Base-by-base conservation (phyloP, 2,888 invertebrate species). In the Phlogophora meticulosa region DNA sequence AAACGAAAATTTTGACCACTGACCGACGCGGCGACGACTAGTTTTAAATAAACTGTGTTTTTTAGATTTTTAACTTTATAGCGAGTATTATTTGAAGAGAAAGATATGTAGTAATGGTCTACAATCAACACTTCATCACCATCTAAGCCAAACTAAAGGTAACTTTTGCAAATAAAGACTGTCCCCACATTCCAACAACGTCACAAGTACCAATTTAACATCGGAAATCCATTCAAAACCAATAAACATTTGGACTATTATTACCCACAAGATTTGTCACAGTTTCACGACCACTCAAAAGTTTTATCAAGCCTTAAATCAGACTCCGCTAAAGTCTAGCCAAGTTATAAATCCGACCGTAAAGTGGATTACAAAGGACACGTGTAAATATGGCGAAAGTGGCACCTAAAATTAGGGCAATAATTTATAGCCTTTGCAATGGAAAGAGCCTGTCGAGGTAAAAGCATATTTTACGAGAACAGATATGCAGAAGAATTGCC, bases 291-390 rank as follows among this genome's bases (percentile, higher is more conserved):
- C 17, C 57, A 32, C 48, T 68, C 15, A 22, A 34, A 40, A 15
- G 15, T 10, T 53, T 43, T 74, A 43, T 60, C 55, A 51, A 75
- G 76, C 56, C 38, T 61, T 51, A 68, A 42, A 69, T 57, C 45
- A 34, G 46, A 43, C 36, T 32, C 17, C 15, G 9, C 17, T 3
- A 76, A 40, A 2, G 22, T 22, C 34, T 59, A 11, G 69, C 76
- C 51, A 66, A 79, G 46, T 46, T 60, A 13, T 58, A 4, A 78
- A 7, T 17, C 4, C 11, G 3, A n/a, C n/a, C 10, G 22, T 80
- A 40, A 62, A 80, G 17, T 17, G 46, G 15, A 45, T 53, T 57
- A 52, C 10, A 22, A 24, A 40, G 42, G 42, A 56, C 61, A 76
- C 80, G 77, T 76, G 60, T 53, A 43, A 56, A 64, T 32, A 55